Evolutionary conservation across 2,113 vertebrate genomes (phyloP).

Genomic region (Xyliphius kryptos): DNA sequence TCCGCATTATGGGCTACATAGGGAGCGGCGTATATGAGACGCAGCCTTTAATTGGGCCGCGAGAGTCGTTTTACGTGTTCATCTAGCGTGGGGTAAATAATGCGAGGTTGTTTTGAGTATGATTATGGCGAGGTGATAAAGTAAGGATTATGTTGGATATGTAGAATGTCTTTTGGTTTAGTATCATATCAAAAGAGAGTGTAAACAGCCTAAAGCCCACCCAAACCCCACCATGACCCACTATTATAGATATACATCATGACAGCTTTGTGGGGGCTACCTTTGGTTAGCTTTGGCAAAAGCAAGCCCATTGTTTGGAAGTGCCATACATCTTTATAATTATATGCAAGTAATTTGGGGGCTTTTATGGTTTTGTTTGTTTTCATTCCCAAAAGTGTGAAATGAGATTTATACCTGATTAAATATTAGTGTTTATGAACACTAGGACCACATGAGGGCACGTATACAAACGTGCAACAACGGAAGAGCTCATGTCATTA

Average conservation of each 20-base stretch:
- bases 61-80: constrained; percentile 25
- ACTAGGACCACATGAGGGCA: too few relatives aligned
- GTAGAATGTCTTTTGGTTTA: neutral
- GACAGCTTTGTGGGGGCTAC: neutral
- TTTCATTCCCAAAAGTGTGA: too few relatives aligned
- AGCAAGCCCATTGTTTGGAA: neutral
- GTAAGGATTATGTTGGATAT: constrained; percentile 10
- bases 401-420: too few relatives aligned
- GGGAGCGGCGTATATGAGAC: constrained; percentile 24
- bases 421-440: too few relatives aligned
- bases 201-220: neutral
- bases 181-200: constrained; percentile 1
- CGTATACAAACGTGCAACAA: too few relatives aligned
- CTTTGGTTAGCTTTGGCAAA: neutral
- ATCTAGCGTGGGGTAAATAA: constrained; percentile 32
- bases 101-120: constrained; percentile 20
- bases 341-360: too few relatives aligned
- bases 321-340: neutral
- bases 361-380: too few relatives aligned
- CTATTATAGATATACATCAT: neutral
- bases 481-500: too few relatives aligned
- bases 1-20: constrained; percentile 49
- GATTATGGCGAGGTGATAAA: constrained; percentile 14
- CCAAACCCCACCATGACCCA: neutral
- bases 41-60: constrained; percentile 39